Evolutionary conservation across 2,797 vertebrate genomes (phyloP).

Genomic region (Pithecia hirsuta): DNA sequence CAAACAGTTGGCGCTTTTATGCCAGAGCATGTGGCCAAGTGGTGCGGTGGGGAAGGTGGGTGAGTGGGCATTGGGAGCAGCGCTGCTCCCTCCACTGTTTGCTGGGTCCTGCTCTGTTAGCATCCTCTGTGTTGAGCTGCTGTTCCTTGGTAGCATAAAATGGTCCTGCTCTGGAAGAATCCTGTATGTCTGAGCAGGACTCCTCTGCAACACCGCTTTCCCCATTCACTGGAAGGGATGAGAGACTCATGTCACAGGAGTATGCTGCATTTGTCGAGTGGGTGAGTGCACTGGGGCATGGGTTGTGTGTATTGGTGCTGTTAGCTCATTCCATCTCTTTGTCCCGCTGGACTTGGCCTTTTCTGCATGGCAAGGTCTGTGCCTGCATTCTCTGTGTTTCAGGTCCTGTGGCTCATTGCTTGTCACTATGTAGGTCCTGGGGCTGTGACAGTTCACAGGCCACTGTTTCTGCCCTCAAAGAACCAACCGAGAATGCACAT

Average conservation of each 20-base stretch:
- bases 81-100: accelerated
- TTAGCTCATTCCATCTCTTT: neutral
- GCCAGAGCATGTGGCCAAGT: neutral
- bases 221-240: neutral
- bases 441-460: neutral
- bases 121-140: accelerated
- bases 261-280: accelerated
- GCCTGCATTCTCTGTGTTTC: neutral
- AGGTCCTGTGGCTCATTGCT: neutral
- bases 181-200: accelerated
- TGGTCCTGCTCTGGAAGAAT: neutral
- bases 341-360: neutral
- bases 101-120: neutral
- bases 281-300: accelerated
- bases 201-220: accelerated
- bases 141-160: neutral
- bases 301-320: accelerated
- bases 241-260: no score
- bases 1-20: accelerated
- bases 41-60: accelerated
- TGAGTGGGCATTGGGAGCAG: accelerated
- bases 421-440: neutral
- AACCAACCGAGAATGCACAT: neutral
- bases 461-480: neutral
- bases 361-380: neutral